Percentiles rank a stretch among this genome's conserved stretches.
Evolutionary conservation across 2,113 vertebrate species (phyloP).

Genomic region (Terrapene triunguis): DNA sequence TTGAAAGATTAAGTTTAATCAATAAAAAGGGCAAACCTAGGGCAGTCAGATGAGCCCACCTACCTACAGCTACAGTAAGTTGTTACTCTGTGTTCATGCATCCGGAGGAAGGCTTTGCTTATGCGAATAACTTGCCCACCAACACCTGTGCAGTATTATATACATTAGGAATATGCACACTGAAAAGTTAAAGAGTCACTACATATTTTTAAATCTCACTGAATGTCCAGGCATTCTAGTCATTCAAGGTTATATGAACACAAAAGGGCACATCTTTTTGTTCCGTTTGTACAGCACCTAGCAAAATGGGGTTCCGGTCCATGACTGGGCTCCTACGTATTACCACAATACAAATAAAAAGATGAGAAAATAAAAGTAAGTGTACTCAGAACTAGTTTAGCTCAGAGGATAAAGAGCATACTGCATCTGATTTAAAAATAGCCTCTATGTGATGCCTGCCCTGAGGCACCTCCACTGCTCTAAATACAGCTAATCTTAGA

Average conservation of each 20-base stretch:
- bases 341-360: neutral
- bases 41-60: neutral
- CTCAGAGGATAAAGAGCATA: neutral
- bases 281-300: neutral
- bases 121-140: neutral
- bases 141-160: neutral
- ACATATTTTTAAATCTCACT: neutral
- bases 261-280: neutral
- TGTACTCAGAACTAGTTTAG: neutral
- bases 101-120: neutral
- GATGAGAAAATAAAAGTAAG: conserved; percentile 18
- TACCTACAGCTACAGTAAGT: neutral
- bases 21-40: neutral
- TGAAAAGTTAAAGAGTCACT: neutral
- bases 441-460: fast-evolving
- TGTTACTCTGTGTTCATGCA: neutral
- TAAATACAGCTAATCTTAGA: conserved; percentile 37
- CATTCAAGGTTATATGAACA: neutral
- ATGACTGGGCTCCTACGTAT: neutral
- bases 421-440: neutral
- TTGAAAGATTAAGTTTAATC: neutral
- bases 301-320: neutral
- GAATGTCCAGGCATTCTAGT: neutral
- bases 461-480: neutral
- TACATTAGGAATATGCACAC: neutral